phyloP scores from a whole-genome alignment of 2,113 vertebrate genomes.

The Oxyura jamaicensis region DNA sequence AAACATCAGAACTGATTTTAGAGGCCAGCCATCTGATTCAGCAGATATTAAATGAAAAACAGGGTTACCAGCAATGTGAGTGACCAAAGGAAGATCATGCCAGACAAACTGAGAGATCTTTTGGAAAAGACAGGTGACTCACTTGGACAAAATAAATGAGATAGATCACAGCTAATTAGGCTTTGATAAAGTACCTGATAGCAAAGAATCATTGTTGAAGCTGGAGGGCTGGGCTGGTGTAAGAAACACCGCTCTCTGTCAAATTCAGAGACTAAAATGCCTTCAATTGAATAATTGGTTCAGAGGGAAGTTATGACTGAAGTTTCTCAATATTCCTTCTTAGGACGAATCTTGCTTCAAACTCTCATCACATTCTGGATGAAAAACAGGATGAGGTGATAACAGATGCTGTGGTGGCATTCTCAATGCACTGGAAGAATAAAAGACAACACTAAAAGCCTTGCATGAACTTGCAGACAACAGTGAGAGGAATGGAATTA shows the following conservation, averaged over 20 bases:
- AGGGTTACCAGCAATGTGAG: not conserved
- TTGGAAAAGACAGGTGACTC: not conserved
- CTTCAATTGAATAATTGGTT: not conserved
- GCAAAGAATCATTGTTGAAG: not conserved
- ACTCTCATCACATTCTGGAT: not conserved
- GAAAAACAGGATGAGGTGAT: accelerated
- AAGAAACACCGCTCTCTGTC: not conserved
- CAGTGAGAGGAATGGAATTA: not conserved
- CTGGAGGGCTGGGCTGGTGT: not conserved
- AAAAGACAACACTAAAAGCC: not conserved
- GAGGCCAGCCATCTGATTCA: not conserved
- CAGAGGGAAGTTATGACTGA: not conserved
- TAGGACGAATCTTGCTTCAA: not conserved
- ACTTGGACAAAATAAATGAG: not conserved
- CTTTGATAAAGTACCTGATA: not conserved
- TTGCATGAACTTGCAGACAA: not conserved
- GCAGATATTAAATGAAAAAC: not conserved
- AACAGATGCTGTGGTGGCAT: not conserved
- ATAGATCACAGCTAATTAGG: not conserved
- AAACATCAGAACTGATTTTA: not conserved
- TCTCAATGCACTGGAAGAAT: not conserved
- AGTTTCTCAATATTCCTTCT: not conserved
- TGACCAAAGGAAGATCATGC: not conserved
- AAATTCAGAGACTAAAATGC: not conserved
- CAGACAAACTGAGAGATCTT: not conserved